Evolutionary conservation across 2,888 invertebrate genomes (phyloP).

Genomic region (Eumacrocentrus americanus): DNA sequence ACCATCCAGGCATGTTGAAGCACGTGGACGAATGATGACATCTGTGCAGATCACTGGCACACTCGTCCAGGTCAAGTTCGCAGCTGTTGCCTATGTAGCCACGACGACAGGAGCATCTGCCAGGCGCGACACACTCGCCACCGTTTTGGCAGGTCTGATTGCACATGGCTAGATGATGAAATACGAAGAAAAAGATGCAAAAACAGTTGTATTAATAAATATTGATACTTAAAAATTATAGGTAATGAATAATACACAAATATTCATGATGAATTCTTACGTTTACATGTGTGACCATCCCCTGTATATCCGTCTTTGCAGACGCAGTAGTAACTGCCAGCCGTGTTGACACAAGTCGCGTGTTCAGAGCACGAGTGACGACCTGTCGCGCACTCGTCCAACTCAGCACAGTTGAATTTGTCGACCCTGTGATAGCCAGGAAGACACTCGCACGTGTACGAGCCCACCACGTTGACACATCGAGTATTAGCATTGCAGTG

Average conservation of each 20-base stretch:
- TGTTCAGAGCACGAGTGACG: conserved; percentile 77
- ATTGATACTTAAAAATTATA: no score
- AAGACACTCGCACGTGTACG: conserved; percentile 84
- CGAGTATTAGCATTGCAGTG: conserved; percentile 85
- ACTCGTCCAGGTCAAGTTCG: conserved; percentile 88
- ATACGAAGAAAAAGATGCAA: not conserved
- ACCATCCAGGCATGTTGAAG: conserved; percentile 89
- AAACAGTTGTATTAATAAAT: no score
- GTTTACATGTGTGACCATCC: conserved; percentile 79
- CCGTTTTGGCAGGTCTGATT: conserved; percentile 82
- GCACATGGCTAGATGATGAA: conserved; percentile 72
- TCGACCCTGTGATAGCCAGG: conserved; percentile 78
- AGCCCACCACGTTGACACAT: conserved; percentile 82
- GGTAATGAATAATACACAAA: no score
- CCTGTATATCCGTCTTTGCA: conserved; percentile 77
- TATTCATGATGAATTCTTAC: conserved; percentile 61
- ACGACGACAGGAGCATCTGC: conserved; percentile 77
- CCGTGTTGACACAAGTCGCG: conserved; percentile 81
- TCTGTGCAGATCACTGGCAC: conserved; percentile 71
- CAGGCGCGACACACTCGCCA: conserved; percentile 79
- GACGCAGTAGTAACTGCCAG: conserved; percentile 80
- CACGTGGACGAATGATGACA: conserved; percentile 81
- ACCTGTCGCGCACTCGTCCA: conserved; percentile 78
- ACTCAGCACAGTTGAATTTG: conserved; percentile 80
- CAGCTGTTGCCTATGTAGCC: conserved; percentile 85